Evolutionary conservation across 2,113 vertebrate genomes (phyloP), one percentile per base, ranked within the genome.

Genomic region (Petroica traversi): DNA sequence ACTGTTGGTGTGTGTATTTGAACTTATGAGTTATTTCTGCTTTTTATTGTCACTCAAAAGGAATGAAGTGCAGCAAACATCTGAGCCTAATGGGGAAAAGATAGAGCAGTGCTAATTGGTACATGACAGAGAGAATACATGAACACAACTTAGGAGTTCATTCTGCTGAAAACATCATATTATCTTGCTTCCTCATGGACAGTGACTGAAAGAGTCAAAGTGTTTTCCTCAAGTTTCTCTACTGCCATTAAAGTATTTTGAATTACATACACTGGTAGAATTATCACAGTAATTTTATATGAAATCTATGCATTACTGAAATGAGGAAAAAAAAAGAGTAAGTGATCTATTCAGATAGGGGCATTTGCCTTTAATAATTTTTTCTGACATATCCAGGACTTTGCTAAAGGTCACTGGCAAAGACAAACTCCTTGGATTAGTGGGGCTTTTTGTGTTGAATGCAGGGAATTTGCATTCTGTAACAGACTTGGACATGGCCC

Each of bases 351-450:
- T 89, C n/a, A 76, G 58, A 76, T 77, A 51, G 58, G 29, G 54
- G 14, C 34, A 87, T 72, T 75, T 95, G 29, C 49, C 66, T 94
- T 93, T 89, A 72, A 87, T 89, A 87, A 92, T 91, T 88, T 89
- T 64, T 89, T 87, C 45, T 95, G 84, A 89, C 74, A 67, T 82
- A 91, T 91, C 38, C 74, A 87, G 91, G 77, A 40, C 81, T 89
- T 94, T 81, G 49, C 41, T 82, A 62, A 91, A 93, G 84, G 74
- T 90, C 69, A 87, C 19, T 6, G 12, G n/a, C 34, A 89, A 82
- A 75, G 81, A 63, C 23, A 68, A 61, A 82, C 68, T 61, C 14
- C 19, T 64, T 76, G n/a, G 29, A 75, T 81, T 92, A 64, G 18
- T 40, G 40, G 38, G 12, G 11, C 2, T 9, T 58, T 26, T 88